Conservation (phyloP, 1,140 invertebrate species). For the Drosophila nasuta region DNA sequence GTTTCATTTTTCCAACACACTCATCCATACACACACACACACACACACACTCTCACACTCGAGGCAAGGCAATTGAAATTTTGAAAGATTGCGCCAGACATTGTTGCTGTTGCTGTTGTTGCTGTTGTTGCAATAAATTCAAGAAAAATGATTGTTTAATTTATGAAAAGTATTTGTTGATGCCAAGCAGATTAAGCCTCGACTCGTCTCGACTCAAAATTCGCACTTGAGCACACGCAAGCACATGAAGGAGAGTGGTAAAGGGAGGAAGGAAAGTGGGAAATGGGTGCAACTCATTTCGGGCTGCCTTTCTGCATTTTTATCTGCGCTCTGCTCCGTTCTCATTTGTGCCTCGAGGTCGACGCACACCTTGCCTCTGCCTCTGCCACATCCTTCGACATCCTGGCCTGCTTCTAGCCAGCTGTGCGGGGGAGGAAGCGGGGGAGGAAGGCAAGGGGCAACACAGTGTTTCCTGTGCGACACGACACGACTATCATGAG, state of each 20-base stretch:
- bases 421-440: not conserved
- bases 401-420: not conserved
- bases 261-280: not conserved
- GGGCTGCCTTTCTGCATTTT: slow-evolving; percentile 24
- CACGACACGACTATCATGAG: slow-evolving; percentile 9
- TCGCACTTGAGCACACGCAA: slow-evolving; percentile 40
- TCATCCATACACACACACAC: slow-evolving; percentile 5
- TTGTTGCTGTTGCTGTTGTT: slow-evolving; percentile 46
- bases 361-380: not conserved
- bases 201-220: slow-evolving; percentile 5
- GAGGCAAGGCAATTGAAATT: slow-evolving; percentile 42
- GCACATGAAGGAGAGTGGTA: slow-evolving; percentile 4
- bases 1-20: slow-evolving; percentile 64
- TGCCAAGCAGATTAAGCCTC: slow-evolving; percentile 7
- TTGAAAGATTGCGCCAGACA: slow-evolving; percentile 34
- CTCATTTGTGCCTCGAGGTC: slow-evolving; percentile 49
- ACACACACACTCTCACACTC: slow-evolving; percentile 15
- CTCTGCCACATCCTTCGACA: not conserved
- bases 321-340: slow-evolving; percentile 2
- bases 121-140: slow-evolving; percentile 64
- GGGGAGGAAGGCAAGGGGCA: not conserved
- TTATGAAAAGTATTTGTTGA: slow-evolving; percentile 52
- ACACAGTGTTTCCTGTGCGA: slow-evolving; percentile 35
- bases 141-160: slow-evolving; percentile 62
- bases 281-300: slow-evolving; percentile 35